Evolutionary conservation across 1,140 invertebrate species (phyloP).

Genomic region (Portunus trituberculatus): DNA sequence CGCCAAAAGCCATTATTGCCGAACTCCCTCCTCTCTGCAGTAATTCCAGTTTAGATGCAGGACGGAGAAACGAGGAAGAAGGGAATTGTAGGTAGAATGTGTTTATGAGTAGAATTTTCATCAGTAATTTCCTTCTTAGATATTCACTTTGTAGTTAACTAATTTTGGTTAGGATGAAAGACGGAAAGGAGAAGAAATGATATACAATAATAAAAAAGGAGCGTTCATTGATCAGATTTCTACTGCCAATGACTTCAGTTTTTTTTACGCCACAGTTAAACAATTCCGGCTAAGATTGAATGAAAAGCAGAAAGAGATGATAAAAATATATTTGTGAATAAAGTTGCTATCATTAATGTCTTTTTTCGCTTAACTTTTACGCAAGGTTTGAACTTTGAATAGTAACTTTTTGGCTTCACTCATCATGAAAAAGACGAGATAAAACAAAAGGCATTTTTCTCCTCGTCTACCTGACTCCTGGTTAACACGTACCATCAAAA

Average conservation of each 20-base stretch:
- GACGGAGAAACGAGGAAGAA: neutral
- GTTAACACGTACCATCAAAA: neutral
- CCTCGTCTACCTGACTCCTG: neutral
- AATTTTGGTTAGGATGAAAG: too few species aligned
- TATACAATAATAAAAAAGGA: too few species aligned
- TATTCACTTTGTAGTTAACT: too few species aligned
- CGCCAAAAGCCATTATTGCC: too few species aligned
- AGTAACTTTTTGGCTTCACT: neutral
- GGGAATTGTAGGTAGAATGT: neutral
- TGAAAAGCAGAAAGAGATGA: too few species aligned
- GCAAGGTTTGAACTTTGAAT: neutral
- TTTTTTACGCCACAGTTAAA: too few species aligned
- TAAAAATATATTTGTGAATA: neutral
- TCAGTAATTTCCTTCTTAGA: neutral
- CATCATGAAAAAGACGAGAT: neutral
- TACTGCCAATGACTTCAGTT: too few species aligned
- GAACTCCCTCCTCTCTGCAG: neutral
- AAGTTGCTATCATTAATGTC: neutral
- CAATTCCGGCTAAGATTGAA: too few species aligned
- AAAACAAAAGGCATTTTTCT: neutral
- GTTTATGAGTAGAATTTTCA: neutral
- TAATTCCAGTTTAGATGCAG: neutral
- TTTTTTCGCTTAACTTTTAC: neutral
- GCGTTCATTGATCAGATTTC: too few species aligned
- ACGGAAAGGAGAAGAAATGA: too few species aligned